phyloP scores from a whole-genome alignment of 2,113 vertebrate species.

The Oenanthe oenanthe region DNA sequence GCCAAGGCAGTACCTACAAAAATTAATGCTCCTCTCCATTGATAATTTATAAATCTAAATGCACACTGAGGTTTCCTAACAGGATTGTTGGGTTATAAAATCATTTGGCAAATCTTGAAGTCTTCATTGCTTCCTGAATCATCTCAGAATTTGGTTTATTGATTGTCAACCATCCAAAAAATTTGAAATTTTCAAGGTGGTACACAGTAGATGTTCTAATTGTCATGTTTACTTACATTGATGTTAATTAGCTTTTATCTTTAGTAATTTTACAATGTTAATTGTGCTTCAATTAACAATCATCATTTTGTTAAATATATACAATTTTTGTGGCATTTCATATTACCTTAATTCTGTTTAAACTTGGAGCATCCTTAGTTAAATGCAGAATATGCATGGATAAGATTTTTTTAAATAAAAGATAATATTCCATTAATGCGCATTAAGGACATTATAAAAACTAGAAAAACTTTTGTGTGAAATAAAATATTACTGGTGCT shows the following conservation, averaged over 20 bases:
- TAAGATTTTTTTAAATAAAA: not conserved
- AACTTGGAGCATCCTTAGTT: not conserved
- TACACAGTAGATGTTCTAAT: not conserved
- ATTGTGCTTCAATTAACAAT: not conserved
- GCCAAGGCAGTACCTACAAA: not conserved
- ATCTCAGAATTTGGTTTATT: not conserved
- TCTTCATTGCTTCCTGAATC: not conserved
- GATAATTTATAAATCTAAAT: conserved; percentile 5
- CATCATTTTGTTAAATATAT: not conserved
- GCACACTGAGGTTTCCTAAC: not conserved
- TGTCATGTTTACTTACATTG: not conserved
- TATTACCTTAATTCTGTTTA: not conserved
- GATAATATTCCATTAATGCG: not conserved
- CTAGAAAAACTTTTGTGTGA: not conserved
- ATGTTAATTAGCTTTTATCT: not conserved
- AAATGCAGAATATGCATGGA: not conserved
- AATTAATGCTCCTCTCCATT: not conserved
- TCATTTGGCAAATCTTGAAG: not conserved
- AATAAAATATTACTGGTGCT: not conserved
- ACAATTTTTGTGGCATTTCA: not conserved
- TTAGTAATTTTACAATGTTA: not conserved
- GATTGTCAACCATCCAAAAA: not conserved
- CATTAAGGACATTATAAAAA: not conserved
- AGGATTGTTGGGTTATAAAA: not conserved
- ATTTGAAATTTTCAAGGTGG: not conserved